Evolutionary conservation across 1,140 invertebrate genomes (phyloP).

Genomic region (Drosophila gunungcola): DNA sequence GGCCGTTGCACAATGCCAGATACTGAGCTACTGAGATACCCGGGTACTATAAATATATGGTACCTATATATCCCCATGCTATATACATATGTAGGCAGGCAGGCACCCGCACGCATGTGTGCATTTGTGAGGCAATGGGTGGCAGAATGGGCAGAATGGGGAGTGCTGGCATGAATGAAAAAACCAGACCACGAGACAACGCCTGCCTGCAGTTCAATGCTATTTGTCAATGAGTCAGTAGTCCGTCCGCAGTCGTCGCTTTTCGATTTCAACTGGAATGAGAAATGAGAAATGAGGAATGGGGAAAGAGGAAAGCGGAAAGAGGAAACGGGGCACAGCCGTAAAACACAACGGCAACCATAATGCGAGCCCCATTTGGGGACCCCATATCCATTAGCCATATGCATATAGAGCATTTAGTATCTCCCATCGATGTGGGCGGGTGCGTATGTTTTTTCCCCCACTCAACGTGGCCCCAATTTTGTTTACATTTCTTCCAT

Average conservation of each 20-base stretch:
- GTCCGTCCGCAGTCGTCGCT: conserved; percentile 4
- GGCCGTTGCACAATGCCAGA: conserved; percentile 52
- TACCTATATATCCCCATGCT: conserved; percentile 14
- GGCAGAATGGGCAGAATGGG: conserved; percentile 25
- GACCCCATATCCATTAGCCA: conserved; percentile 48
- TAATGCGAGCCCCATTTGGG: conserved; percentile 39
- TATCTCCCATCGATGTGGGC: conserved; percentile 38
- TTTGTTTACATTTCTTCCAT: conserved; percentile 62
- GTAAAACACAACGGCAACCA: conserved; percentile 26
- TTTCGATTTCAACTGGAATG: conserved; percentile 24
- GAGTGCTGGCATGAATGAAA: conserved; percentile 45
- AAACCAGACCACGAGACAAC: conserved; percentile 48
- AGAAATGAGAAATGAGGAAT: background rate
- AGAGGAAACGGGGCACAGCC: conserved; percentile 32
- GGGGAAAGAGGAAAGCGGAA: conserved; percentile 4
- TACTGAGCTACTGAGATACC: conserved; percentile 7
- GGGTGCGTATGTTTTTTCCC: conserved; percentile 13
- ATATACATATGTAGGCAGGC: conserved; percentile 1
- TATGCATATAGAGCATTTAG: conserved; percentile 47
- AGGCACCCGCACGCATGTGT: conserved; percentile 7
- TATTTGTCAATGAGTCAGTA: conserved; percentile 72
- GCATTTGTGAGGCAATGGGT: conserved; percentile 33
- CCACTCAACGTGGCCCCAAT: conserved; percentile 60
- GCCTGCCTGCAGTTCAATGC: conserved; percentile 69
- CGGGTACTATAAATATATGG: conserved; percentile 12